phyloP scores from a whole-genome alignment of 1,140 invertebrate species.

The Drosophila malerkotliana region DNA sequence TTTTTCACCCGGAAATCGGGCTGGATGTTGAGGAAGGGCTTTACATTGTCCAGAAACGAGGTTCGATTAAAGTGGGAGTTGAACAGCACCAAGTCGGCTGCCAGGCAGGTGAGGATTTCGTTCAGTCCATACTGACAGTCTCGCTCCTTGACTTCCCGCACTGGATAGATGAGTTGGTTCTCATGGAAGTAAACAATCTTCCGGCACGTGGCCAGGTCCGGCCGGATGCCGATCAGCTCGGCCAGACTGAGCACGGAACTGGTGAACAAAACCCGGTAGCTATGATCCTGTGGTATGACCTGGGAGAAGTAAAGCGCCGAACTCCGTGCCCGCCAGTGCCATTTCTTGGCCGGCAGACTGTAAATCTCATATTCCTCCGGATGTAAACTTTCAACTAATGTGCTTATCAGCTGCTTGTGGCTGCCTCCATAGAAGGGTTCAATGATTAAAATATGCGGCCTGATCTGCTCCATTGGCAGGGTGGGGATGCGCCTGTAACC shows the following conservation, averaged over 20 bases:
- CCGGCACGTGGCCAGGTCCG: slow-evolving; percentile 86
- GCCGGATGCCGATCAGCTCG: slow-evolving; percentile 88
- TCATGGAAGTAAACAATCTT: slow-evolving; percentile 93
- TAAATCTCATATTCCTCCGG: slow-evolving; percentile 84
- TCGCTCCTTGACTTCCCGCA: slow-evolving; percentile 87
- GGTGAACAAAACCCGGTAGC: slow-evolving; percentile 87
- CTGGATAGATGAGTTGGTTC: slow-evolving; percentile 91
- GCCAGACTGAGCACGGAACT: slow-evolving; percentile 90
- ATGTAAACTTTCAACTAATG: slow-evolving; percentile 84
- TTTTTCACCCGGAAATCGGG: slow-evolving; percentile 87
- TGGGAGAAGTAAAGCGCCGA: slow-evolving; percentile 88
- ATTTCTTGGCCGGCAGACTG: slow-evolving; percentile 89
- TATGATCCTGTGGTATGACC: slow-evolving; percentile 85
- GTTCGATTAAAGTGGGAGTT: slow-evolving; percentile 89
- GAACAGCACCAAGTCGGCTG: slow-evolving; percentile 89
- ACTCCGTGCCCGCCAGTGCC: slow-evolving; percentile 91
- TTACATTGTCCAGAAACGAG: slow-evolving; percentile 88
- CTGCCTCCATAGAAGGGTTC: slow-evolving; percentile 91
- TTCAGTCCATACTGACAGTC: slow-evolving; percentile 93
- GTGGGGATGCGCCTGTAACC: neutral
- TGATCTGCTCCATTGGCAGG: slow-evolving; percentile 10
- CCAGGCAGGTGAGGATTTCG: slow-evolving; percentile 89
- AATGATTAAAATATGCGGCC: slow-evolving; percentile 83
- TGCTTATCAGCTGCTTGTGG: slow-evolving; percentile 88
- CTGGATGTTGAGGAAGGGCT: slow-evolving; percentile 87